Evolutionary conservation across 2,113 vertebrate species (phyloP), one percentile per base, ranked within the genome.

Genomic region (Proterorhinus semilunaris): DNA sequence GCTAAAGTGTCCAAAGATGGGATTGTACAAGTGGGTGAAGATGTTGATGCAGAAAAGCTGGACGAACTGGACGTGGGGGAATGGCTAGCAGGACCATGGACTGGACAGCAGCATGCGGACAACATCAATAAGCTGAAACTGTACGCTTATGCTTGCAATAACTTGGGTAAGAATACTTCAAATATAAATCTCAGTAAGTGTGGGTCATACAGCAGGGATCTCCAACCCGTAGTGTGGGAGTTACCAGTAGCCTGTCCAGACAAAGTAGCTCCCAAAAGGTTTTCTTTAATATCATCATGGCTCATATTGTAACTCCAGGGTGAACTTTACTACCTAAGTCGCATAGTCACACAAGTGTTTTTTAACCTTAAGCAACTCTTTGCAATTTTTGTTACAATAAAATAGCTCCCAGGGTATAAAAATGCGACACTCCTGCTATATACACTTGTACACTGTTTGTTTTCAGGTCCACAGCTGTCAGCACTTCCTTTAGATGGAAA

Each of bases 121-220:
- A 98, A 98, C 93, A 94, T 97, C 88, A 94, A 90, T 90, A 96
- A 95, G 89, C 95, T 99, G 64, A 95, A 94, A 89, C 94, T 98
- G 13, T 99, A 96, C 0, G 95, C 95, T 10, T 95, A 98, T 81
- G 93, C 95, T 78, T 99, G 96, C 88, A 95, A 94, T 76, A 93
- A 96, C 82, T 92, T 99, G 54, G 96, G 97, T 99, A 80, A 93
- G 84, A 48, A 68, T 36, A 51, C 65, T 10, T 10, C 11, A 49
- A 17, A 15, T 65, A 7, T 13, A 15, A 44, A 79, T 17, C 15
- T 46, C 43, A 64, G 68, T 36, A 36, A 36, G 27, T 36, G 27
- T 36, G 27, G 27, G 27, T 36, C 27, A 36, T 5, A 36, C 27
- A 36, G 27, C 27, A 36, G 27, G 27, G 27, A 36, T 36, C 27